A percentile compares a stretch with the other conserved stretches of the same genome.
Conservation (phyloP, 2,113 vertebrate species). For the Colius striatus region DNA sequence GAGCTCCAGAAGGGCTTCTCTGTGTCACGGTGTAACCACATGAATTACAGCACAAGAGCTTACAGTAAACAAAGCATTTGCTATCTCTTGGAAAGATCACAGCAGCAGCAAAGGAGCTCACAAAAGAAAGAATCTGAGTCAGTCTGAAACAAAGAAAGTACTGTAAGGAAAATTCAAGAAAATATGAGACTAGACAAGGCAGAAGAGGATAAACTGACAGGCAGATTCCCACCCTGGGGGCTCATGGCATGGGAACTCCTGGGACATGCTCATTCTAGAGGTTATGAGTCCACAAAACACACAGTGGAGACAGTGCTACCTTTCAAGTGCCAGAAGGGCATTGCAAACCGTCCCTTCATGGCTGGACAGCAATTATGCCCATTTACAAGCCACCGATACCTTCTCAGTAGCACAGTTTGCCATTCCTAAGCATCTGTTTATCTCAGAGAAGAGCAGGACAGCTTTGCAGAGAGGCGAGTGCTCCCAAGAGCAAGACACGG, state of each 20-base stretch:
- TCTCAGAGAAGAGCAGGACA: background rate
- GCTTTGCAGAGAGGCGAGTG: background rate
- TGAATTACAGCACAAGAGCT: slow-evolving; percentile 61
- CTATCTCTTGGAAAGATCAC: slow-evolving; percentile 58
- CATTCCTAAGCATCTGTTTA: background rate
- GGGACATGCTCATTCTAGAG: background rate
- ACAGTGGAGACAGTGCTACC: background rate
- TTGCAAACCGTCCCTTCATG: background rate
- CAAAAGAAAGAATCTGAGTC: slow-evolving; percentile 59
- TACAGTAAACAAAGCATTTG: slow-evolving; percentile 69
- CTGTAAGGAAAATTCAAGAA: slow-evolving; percentile 54
- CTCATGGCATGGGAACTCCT: background rate
- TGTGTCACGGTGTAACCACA: slow-evolving; percentile 55
- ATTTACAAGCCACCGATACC: background rate
- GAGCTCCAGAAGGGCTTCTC: slow-evolving; percentile 54
- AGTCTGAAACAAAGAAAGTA: slow-evolving; percentile 57
- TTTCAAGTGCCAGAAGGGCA: background rate
- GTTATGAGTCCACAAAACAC: background rate
- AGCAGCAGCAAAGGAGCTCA: slow-evolving; percentile 46
- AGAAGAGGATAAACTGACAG: background rate
- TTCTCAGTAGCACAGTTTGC: background rate
- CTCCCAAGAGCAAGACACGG: background rate
- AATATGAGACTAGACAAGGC: slow-evolving; percentile 37
- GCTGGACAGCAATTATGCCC: background rate
- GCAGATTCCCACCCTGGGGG: background rate